Conservation (phyloP, 2,113 vertebrate genomes). For the Oenanthe melanoleuca region DNA sequence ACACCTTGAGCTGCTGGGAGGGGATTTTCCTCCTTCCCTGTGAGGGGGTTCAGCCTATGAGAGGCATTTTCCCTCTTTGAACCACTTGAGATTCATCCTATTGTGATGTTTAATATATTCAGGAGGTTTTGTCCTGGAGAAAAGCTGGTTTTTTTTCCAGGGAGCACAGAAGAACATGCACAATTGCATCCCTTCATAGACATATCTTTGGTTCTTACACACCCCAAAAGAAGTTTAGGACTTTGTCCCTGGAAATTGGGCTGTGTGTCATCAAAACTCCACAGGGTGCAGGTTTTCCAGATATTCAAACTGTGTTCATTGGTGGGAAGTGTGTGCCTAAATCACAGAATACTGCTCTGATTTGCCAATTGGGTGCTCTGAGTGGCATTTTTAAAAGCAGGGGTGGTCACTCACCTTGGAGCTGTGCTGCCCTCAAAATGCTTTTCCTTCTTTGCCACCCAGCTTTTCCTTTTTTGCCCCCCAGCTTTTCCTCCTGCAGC, state of each 20-base stretch:
- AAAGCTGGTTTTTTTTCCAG: neutral
- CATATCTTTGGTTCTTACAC: neutral
- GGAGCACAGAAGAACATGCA: neutral
- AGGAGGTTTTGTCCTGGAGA: neutral
- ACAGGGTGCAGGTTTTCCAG: neutral
- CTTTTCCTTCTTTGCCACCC: neutral
- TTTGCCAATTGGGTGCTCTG: rapidly evolving
- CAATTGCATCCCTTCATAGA: neutral
- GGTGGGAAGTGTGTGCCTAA: neutral
- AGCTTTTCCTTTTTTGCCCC: neutral
- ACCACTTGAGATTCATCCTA: neutral
- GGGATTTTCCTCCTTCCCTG: neutral
- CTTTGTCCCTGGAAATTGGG: neutral
- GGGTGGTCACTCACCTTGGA: no score
- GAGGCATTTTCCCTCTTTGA: neutral
- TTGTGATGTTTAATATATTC: neutral
- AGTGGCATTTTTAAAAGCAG: neutral
- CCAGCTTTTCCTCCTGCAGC: neutral
- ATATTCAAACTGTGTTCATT: neutral
- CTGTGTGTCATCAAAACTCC: neutral
- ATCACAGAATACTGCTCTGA: neutral
- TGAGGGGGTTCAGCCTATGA: rapidly evolving
- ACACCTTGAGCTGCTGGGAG: neutral
- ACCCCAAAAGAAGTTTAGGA: neutral
- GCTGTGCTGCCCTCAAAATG: neutral